A percentile compares a stretch with the other conserved stretches of the same genome.
Evolutionary conservation across 2,797 vertebrate genomes (phyloP).

Genomic region (Notoglanidium macrostoma): DNA sequence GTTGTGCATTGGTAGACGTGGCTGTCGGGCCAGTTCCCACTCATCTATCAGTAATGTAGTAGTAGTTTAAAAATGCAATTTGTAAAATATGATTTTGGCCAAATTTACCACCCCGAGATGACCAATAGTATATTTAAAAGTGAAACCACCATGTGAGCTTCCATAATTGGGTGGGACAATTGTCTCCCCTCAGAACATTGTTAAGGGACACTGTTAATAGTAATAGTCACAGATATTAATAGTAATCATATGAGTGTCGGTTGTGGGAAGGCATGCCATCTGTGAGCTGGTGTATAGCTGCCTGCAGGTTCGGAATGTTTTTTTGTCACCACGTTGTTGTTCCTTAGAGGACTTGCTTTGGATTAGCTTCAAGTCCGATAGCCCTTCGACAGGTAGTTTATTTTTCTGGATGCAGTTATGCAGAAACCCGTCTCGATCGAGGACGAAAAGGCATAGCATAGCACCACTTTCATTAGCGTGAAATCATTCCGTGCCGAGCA

Average conservation of each 20-base stretch:
- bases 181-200: not conserved
- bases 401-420: not conserved
- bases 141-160: not conserved
- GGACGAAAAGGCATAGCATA: not conserved
- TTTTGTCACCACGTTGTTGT: not conserved
- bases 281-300: not conserved
- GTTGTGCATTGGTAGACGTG: not conserved
- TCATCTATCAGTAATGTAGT: too few species aligned
- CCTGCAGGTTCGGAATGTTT: not conserved
- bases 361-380: not conserved
- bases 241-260: not conserved
- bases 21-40: too few species aligned
- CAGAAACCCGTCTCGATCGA: not conserved
- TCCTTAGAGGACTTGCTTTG: not conserved
- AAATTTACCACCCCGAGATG: not conserved
- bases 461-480: not conserved
- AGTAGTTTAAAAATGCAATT: too few species aligned
- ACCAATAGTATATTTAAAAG: not conserved
- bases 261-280: not conserved
- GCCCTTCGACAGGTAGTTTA: not conserved
- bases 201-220: too few species aligned
- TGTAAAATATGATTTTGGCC: not conserved
- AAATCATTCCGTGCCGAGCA: too few species aligned
- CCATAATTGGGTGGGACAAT: not conserved
- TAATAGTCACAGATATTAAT: not conserved